These are phyloP conservation scores for Sapayoa aenigma DNA, from an alignment of 2,113 vertebrate genomes.

Conservation along the genomic window DNA sequence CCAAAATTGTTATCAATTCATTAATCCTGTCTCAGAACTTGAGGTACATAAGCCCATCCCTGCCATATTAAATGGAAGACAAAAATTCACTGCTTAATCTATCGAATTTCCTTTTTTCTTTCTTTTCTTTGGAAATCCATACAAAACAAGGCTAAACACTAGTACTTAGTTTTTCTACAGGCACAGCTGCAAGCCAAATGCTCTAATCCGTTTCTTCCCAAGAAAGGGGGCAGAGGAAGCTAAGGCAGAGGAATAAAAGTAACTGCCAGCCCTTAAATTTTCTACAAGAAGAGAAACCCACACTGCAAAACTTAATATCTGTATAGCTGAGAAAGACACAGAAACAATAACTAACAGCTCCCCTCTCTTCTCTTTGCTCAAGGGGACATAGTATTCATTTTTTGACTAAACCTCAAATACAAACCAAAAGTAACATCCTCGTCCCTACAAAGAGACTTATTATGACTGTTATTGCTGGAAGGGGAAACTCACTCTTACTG, in stretches of 20 bases:
- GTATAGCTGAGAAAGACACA: constrained; percentile 12
- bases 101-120: background rate
- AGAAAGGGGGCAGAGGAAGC: background rate
- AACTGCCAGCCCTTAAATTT: background rate
- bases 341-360: constrained; percentile 51
- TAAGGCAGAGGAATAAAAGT: background rate
- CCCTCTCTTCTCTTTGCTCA: background rate
- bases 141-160: background rate
- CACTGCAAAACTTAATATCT: background rate
- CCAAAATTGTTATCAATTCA: background rate
- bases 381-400: constrained; percentile 57
- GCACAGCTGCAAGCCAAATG: background rate
- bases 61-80: background rate
- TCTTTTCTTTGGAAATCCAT: background rate
- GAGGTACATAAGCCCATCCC: background rate
- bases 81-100: background rate
- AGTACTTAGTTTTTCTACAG: background rate
- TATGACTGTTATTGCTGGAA: constrained; percentile 64
- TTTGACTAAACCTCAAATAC: constrained; percentile 65
- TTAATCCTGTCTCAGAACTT: background rate
- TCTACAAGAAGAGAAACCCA: background rate
- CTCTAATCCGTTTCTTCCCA: background rate
- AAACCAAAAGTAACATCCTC: constrained; percentile 65
- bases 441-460: constrained; percentile 51
- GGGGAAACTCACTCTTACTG: constrained; percentile 47